phyloP scores from a whole-genome alignment of 2,797 vertebrate genomes.

The Sylvilagus floridanus region DNA sequence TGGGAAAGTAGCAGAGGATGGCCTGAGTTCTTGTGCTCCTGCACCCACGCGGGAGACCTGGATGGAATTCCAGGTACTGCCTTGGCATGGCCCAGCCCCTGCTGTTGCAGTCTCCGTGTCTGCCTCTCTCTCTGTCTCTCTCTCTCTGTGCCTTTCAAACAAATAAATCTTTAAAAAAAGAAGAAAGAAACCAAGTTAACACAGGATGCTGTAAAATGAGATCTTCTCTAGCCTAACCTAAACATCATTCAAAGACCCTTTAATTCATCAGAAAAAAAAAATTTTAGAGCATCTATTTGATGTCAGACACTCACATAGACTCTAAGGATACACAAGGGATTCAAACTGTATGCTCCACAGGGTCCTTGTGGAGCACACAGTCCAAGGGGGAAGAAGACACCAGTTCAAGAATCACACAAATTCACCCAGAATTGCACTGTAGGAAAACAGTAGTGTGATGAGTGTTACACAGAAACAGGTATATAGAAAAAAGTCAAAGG shows the following conservation, averaged over 20 bases:
- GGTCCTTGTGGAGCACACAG: background rate
- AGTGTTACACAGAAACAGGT: background rate
- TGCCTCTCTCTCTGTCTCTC: too few relatives aligned
- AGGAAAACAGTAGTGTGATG: background rate
- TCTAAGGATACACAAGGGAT: background rate
- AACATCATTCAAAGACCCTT: background rate
- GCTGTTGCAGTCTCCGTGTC: too few relatives aligned
- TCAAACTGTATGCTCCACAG: background rate
- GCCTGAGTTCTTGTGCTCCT: too few relatives aligned
- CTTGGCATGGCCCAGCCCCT: too few relatives aligned
- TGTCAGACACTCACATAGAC: background rate
- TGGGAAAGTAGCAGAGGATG: too few relatives aligned
- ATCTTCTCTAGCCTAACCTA: background rate
- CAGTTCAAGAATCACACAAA: background rate
- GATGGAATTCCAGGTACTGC: too few relatives aligned
- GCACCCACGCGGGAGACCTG: too few relatives aligned
- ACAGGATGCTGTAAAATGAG: background rate
- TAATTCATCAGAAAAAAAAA: background rate
- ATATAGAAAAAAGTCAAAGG: background rate
- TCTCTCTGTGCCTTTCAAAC: too few relatives aligned
- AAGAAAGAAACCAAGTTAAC: too few relatives aligned
- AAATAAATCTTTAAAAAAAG: too few relatives aligned
- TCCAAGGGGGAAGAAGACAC: background rate
- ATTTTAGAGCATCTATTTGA: background rate
- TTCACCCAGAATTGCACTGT: background rate